phyloP scores from a whole-genome alignment of 2,888 invertebrate genomes.

The Pristionchus exspectatus region DNA sequence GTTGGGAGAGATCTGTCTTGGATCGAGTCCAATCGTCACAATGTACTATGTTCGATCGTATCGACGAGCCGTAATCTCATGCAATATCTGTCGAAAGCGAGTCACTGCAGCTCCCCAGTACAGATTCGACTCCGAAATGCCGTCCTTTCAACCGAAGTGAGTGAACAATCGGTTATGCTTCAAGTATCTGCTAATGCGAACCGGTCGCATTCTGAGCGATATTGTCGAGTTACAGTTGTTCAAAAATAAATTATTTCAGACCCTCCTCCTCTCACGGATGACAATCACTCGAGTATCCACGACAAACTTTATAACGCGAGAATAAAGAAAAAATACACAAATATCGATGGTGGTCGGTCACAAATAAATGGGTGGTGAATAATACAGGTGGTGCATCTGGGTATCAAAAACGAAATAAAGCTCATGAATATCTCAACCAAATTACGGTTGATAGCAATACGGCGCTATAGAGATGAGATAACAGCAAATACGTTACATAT shows the following conservation, averaged over 20 bases:
- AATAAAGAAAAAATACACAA: background rate
- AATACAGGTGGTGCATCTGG: background rate
- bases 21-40: conserved; percentile 30
- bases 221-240: background rate
- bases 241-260: background rate
- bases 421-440: background rate
- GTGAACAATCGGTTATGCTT: background rate
- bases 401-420: background rate
- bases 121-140: conserved; percentile 9
- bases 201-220: background rate
- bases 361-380: background rate
- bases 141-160: background rate
- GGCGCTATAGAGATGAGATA: background rate
- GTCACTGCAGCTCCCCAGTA: background rate
- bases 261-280: background rate
- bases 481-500: background rate
- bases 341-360: conserved; percentile 1
- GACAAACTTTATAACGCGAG: background rate
- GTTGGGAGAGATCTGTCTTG: conserved; percentile 18
- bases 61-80: background rate
- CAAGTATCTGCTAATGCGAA: background rate
- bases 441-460: background rate
- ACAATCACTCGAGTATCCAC: background rate
- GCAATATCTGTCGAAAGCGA: background rate
- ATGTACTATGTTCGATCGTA: conserved; percentile 44